Evolutionary conservation across 2,888 invertebrate genomes (phyloP).

Genomic region (Stenichneumon culpator): DNA sequence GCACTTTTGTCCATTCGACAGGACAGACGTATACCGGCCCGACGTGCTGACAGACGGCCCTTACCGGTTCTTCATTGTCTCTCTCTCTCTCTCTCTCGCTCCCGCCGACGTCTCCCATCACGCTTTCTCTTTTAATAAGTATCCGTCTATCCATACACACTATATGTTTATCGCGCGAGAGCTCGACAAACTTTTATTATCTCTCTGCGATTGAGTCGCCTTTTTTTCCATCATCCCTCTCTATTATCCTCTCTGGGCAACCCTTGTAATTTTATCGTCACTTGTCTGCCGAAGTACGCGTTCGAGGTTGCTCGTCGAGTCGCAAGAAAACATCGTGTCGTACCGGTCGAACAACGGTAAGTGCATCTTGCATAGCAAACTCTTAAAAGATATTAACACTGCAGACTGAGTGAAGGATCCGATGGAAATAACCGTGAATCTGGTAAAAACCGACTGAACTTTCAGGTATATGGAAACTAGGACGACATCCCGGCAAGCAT

Average conservation of each 20-base stretch:
- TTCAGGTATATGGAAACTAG: no score
- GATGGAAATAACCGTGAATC: no score
- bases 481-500: no score
- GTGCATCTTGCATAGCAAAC: background rate
- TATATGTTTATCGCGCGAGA: slow-evolving; percentile 17
- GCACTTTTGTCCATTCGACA: slow-evolving; percentile 79
- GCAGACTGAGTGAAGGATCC: no score
- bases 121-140: slow-evolving; percentile 58
- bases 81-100: slow-evolving; percentile 12
- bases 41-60: slow-evolving; percentile 69
- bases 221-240: slow-evolving; percentile 19
- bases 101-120: slow-evolving; percentile 25
- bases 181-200: slow-evolving; percentile 28
- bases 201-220: slow-evolving; percentile 31
- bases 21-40: slow-evolving; percentile 50
- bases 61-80: slow-evolving; percentile 60
- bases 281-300: background rate
- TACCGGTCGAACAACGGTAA: background rate
- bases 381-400: background rate
- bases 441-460: no score
- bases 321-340: background rate
- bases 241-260: background rate
- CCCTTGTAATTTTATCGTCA: slow-evolving; percentile 31
- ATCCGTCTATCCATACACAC: slow-evolving; percentile 39
- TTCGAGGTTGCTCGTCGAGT: background rate